Base-by-base conservation (phyloP, 2,888 invertebrate genomes). In the Dermolepida albohirtum region DNA sequence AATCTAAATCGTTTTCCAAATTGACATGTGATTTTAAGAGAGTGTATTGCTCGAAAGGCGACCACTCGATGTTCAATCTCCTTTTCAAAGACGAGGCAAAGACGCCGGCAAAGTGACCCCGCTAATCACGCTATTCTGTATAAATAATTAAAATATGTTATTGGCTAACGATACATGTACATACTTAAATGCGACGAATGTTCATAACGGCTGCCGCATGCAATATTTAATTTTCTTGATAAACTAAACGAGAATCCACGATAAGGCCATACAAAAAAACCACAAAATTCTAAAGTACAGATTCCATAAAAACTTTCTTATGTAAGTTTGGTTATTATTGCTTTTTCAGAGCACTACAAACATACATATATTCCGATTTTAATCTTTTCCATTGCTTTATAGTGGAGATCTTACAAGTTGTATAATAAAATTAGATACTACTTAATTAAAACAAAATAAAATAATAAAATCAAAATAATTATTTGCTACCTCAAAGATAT, bases 21-120 rank as follows among this genome's bases (percentile, higher is more conserved):
- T 12, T 12, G 51, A 11, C 29, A 27, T 12, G 34, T n/a, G 29
- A n/a, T 51, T 51, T 27, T 51, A 51, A 51, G n/a, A 27, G 51
- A 51, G 6, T 10, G 10, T 10, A 34, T 34, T 7, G 34, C 34
- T 34, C 4, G 34, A 34, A 47, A 14, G 47, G 8, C 11, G 8
- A 14, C 14, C 8, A 14, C 2, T 49, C 11, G 14, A 17, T 49
- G n/a, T 49, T 49, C 16, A 49, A 49, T 11, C 17, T 49, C 17
- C 11, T 51, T n/a, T 51, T 27, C 51, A 51, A 51, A 51, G 51
- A 27, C 51, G 29, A 4, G 7, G 27, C 51, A 51, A 51, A 51
- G 51, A 51, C 29, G 12, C 12, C 51, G 29, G 51, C 51, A 51
- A 51, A 27, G 51, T 51, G 51, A 51, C 51, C 51, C 27, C 27